These are phyloP conservation scores for Notarius lentiginosus DNA, from an alignment of 2,113 vertebrate genomes.

Conservation along the genomic window DNA sequence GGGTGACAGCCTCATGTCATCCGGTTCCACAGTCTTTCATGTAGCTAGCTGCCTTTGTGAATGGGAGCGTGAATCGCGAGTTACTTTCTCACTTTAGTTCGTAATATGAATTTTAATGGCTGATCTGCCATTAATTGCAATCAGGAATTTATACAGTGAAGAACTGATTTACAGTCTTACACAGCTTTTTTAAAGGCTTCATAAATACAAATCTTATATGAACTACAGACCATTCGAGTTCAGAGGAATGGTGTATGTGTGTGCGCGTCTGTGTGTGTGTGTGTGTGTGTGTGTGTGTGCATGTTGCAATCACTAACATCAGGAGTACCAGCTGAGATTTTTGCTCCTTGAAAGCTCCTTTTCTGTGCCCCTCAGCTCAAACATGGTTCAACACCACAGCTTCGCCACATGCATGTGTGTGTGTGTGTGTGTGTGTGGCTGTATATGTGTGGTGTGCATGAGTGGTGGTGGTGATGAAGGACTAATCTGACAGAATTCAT, in stretches of 20 bases:
- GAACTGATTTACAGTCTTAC: constrained; percentile 1
- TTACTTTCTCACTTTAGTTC: not conserved
- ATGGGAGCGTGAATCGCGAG: not conserved
- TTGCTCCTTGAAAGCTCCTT: constrained; percentile 21
- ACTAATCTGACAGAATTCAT: constrained; percentile 43
- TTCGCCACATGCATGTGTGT: constrained; percentile 40
- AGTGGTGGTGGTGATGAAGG: constrained; percentile 8
- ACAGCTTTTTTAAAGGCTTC: constrained; percentile 15
- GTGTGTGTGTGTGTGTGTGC: not conserved
- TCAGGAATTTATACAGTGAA: constrained; percentile 34
- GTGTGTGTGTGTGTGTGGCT: constrained; percentile 28
- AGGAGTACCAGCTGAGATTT: constrained; percentile 24
- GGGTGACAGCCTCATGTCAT: constrained; percentile 11
- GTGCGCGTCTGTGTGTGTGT: constrained; percentile 5
- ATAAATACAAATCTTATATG: not conserved
- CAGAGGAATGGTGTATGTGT: constrained; percentile 2
- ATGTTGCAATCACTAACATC: constrained; percentile 17
- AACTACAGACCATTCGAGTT: constrained; percentile 9
- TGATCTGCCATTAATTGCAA: constrained; percentile 24
- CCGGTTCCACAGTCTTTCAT: not conserved
- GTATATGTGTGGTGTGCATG: constrained; percentile 38
- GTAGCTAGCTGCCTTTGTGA: constrained; percentile 30
- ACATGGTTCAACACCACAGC: constrained; percentile 29
- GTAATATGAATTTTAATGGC: not conserved
- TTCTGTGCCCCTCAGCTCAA: not conserved